Conservation (phyloP, 2,888 invertebrate genomes). For the Carabus problematicus region DNA sequence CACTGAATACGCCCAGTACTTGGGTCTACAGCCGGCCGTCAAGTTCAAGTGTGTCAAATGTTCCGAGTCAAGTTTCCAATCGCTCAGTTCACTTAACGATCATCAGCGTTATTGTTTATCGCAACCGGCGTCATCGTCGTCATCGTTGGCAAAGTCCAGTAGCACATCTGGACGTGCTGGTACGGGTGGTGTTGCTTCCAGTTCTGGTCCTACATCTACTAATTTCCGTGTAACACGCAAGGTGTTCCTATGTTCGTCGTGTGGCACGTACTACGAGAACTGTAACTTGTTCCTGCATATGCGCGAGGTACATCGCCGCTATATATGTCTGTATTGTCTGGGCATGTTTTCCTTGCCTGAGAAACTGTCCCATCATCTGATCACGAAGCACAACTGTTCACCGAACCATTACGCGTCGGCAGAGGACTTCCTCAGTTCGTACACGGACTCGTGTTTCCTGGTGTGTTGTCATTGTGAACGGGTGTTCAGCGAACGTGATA, state of each 20-base stretch:
- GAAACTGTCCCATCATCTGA: conserved; percentile 78
- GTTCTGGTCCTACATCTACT: conserved; percentile 60
- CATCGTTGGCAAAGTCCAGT: too few species aligned
- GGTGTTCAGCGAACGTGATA: conserved; percentile 77
- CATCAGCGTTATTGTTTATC: conserved; percentile 69
- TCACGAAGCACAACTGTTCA: conserved; percentile 78
- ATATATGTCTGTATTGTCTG: conserved; percentile 83
- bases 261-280: conserved; percentile 84
- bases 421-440: conserved; percentile 71
- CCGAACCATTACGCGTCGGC: conserved; percentile 72
- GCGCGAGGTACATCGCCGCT: conserved; percentile 81
- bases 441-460: conserved; percentile 74
- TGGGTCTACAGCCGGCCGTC: conserved; percentile 74
- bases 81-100: conserved; percentile 71
- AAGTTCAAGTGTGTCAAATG: conserved; percentile 80
- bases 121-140: too few species aligned
- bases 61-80: conserved; percentile 71
- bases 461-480: conserved; percentile 84
- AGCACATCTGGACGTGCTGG: conserved; percentile 49
- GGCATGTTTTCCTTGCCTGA: conserved; percentile 84
- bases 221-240: conserved; percentile 75
- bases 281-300: conserved; percentile 88
- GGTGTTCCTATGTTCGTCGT: conserved; percentile 82
- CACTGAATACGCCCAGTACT: conserved; percentile 73
- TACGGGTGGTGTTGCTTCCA: conserved; percentile 59